Conservation (phyloP, 2,113 vertebrate genomes). For the Coptodon bakossiorum region DNA sequence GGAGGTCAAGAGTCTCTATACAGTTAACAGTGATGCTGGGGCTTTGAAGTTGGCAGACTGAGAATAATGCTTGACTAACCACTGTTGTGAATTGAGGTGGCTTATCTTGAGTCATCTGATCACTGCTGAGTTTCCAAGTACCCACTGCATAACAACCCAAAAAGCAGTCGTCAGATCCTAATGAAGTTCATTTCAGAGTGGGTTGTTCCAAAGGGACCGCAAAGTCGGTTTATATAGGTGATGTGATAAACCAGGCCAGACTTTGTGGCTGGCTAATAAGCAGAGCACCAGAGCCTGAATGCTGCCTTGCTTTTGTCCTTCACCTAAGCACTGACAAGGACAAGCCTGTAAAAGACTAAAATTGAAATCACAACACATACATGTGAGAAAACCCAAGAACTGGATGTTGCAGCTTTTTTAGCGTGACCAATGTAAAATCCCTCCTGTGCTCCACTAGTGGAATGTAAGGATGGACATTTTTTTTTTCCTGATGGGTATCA, state of each 20-base stretch:
- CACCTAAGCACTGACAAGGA: background rate
- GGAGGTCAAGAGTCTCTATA: constrained; percentile 51
- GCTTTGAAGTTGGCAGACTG: constrained; percentile 51
- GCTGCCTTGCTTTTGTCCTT: background rate
- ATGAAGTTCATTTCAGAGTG: constrained; percentile 23
- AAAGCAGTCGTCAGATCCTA: constrained; percentile 12
- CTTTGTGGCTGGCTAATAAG: constrained; percentile 4
- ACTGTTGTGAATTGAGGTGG: constrained; percentile 29
- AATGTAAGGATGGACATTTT: constrained; percentile 27
- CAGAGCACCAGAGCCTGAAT: background rate
- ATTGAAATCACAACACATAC: background rate
- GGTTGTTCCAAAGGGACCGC: constrained; percentile 22
- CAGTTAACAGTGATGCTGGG: constrained; percentile 32
- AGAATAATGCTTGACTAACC: constrained; percentile 27
- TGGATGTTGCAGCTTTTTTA: background rate
- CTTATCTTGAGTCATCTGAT: constrained; percentile 55
- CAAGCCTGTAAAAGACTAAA: background rate
- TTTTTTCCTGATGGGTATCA: constrained; percentile 23
- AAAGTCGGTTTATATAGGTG: constrained; percentile 47
- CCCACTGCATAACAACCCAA: constrained; percentile 13
- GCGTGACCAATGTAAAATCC: background rate
- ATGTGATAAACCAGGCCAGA: constrained; percentile 34
- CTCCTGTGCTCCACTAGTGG: background rate
- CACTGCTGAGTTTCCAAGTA: constrained; percentile 3
- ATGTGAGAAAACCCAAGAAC: background rate